Conservation (phyloP, 2,113 vertebrate species). For the Hucho hucho region DNA sequence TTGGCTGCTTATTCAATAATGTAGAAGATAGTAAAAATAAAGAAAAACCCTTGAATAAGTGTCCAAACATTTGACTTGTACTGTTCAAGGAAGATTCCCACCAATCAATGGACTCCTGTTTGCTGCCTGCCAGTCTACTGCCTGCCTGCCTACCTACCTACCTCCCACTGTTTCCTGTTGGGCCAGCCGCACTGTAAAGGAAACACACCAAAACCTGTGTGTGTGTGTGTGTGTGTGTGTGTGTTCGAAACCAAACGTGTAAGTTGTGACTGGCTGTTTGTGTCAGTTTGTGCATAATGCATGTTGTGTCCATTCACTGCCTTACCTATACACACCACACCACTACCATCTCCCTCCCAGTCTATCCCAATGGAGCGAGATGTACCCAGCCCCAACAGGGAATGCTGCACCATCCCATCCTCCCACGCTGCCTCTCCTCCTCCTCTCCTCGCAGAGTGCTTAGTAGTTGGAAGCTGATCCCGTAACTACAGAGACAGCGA, state of each 20-base stretch:
- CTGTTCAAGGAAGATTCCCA: conserved; percentile 52
- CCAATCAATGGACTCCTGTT: conserved; percentile 62
- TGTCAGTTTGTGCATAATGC: no score
- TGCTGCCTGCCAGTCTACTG: conserved; percentile 39
- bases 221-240: conserved; percentile 11
- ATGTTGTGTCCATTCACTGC: no score
- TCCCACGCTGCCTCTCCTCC: neutral
- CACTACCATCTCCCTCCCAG: neutral
- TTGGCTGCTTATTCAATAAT: no score
- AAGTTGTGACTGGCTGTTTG: no score
- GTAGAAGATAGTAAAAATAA: no score
- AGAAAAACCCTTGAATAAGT: no score
- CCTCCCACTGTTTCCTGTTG: conserved; percentile 65
- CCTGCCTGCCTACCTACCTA: conserved; percentile 12
- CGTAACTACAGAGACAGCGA: conserved; percentile 3
- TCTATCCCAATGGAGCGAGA: conserved; percentile 10
- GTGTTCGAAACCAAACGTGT: neutral
- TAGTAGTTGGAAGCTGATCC: conserved; percentile 37
- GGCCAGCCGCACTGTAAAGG: conserved; percentile 50
- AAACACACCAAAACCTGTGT: conserved; percentile 32
- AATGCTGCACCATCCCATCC: conserved; percentile 5
- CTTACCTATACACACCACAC: conserved; percentile 1
- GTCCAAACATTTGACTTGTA: no score
- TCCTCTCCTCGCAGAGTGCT: conserved; percentile 24
- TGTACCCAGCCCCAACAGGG: neutral